phyloP scores from a whole-genome alignment of 1,140 invertebrate genomes.

The Notospermus geniculatus region DNA sequence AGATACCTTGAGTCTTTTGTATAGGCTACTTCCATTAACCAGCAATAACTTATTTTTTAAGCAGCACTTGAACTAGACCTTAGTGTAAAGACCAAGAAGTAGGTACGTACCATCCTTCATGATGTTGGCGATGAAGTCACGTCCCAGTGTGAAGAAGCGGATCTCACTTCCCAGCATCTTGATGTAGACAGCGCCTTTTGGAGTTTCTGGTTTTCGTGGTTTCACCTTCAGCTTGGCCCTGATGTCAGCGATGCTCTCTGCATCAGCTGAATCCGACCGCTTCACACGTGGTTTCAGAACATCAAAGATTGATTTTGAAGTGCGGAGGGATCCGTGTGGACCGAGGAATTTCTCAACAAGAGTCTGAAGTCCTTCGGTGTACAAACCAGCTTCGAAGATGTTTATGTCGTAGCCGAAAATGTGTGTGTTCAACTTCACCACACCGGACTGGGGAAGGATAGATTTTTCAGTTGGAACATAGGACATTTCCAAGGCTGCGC shows the following conservation, averaged over 20 bases:
- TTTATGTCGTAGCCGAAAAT: constrained; percentile 26
- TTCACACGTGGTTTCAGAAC: neutral
- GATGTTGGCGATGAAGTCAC: neutral
- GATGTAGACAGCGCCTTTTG: constrained; percentile 24
- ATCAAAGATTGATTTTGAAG: constrained; percentile 15
- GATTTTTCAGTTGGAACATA: neutral
- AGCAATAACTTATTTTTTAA: no score
- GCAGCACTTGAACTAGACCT: no score
- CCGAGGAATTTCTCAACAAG: constrained; percentile 26
- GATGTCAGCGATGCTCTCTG: neutral
- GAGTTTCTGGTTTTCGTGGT: constrained; percentile 15
- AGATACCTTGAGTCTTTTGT: neutral
- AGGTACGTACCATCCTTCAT: neutral
- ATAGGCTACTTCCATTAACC: no score
- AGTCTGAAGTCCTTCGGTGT: constrained; percentile 26
- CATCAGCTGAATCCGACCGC: neutral
- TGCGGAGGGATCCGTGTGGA: constrained; percentile 17
- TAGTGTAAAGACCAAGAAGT: no score
- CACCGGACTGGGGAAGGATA: constrained; percentile 11
- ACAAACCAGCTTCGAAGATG: constrained; percentile 25
- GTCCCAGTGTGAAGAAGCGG: constrained; percentile 17
- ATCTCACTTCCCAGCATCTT: constrained; percentile 31
- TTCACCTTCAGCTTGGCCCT: constrained; percentile 22
- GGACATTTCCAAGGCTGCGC: neutral
- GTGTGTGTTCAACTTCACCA: constrained; percentile 17